Evolutionary conservation across 2,888 invertebrate genomes (phyloP).

Genomic region (Eristalis pertinax): DNA sequence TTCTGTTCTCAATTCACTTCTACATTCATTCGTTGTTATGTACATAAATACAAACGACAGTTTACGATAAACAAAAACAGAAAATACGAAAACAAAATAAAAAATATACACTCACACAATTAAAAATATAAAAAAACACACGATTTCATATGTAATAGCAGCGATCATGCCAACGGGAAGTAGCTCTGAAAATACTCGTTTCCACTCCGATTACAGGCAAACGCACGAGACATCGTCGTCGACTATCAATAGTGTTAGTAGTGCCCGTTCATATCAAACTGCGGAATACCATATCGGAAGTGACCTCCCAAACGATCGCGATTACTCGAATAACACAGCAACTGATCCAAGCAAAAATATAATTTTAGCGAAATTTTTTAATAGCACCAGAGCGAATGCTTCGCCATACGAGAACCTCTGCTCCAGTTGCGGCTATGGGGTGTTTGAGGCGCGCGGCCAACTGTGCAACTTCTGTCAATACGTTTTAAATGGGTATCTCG

Average conservation of each 20-base stretch:
- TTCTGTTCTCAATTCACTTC: constrained; percentile 56
- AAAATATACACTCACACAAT: constrained; percentile 74
- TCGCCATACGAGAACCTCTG: constrained; percentile 80
- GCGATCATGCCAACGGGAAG: constrained; percentile 66
- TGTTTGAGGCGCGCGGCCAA: constrained; percentile 78
- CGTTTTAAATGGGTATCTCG: constrained; percentile 75
- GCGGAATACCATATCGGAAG: constrained; percentile 43
- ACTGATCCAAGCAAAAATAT: constrained; percentile 67
- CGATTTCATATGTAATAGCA: constrained; percentile 32
- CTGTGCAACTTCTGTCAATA: constrained; percentile 80
- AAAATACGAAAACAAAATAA: constrained; percentile 11
- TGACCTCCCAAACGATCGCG: constrained; percentile 31
- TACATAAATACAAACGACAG: background rate
- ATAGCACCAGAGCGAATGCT: constrained; percentile 72
- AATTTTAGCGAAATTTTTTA: constrained; percentile 78
- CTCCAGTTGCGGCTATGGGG: constrained; percentile 80
- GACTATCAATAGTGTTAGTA: constrained; percentile 46
- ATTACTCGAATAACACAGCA: constrained; percentile 40
- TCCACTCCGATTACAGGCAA: constrained; percentile 51
- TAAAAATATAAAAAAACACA: constrained; percentile 19
- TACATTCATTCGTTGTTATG: constrained; percentile 3
- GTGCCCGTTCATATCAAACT: constrained; percentile 29
- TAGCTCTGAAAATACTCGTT: constrained; percentile 41
- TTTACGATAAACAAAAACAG: constrained; percentile 62
- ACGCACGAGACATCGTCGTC: constrained; percentile 47